Conservation (phyloP, 2,888 invertebrate genomes). For the Acleris holmiana region DNA sequence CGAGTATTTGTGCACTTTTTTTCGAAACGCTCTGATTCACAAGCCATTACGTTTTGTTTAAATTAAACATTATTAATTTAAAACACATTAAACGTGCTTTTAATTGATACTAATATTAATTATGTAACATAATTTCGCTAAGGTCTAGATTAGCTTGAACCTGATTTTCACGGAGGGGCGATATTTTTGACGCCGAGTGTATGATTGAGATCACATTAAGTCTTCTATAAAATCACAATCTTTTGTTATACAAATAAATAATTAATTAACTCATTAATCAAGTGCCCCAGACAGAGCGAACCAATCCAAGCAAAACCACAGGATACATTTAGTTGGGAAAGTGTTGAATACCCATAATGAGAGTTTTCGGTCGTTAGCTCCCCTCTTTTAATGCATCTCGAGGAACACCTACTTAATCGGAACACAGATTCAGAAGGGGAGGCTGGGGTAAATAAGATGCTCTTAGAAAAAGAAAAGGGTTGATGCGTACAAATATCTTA, state of each 20-base stretch:
- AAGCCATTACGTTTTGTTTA: too few species aligned
- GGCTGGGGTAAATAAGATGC: conserved; percentile 43
- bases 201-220: not conserved
- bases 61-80: too few species aligned
- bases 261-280: conserved; percentile 4
- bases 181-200: too few species aligned
- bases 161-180: too few species aligned
- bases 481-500: not conserved
- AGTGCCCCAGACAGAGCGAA: not conserved
- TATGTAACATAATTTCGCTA: too few species aligned
- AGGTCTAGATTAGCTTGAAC: too few species aligned
- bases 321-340: conserved; percentile 10
- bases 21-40: too few species aligned
- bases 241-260: not conserved
- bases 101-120: too few species aligned
- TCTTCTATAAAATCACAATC: not conserved
- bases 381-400: conserved; percentile 57
- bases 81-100: too few species aligned
- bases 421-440: conserved; percentile 61
- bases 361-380: conserved; percentile 41
- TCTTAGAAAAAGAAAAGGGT: conserved; percentile 36
- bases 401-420: conserved; percentile 64
- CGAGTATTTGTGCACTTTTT: too few species aligned
- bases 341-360: conserved; percentile 33
- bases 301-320: conserved; percentile 7